Evolutionary conservation across 2,113 vertebrate genomes (phyloP).

Genomic region (Microtus pennsylvanicus): DNA sequence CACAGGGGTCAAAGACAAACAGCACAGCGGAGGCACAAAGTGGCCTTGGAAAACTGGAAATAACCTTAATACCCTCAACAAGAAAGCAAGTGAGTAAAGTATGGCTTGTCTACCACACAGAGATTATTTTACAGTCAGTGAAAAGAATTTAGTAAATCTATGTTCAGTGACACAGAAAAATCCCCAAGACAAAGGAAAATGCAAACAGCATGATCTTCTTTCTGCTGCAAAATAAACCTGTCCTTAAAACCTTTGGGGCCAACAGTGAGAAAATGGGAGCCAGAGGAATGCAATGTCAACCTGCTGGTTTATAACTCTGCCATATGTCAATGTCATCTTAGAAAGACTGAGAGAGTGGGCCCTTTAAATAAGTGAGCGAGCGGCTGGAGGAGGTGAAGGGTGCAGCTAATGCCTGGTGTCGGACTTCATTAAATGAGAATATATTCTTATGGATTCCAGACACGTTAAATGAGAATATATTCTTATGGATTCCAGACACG

Average conservation of each 20-base stretch:
- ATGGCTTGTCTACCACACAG: not conserved
- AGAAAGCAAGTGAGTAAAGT: constrained; percentile 14
- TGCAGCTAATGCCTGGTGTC: not conserved
- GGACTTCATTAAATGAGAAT: not conserved
- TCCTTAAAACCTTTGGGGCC: constrained; percentile 21
- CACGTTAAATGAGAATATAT: not conserved
- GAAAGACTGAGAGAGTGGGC: not conserved
- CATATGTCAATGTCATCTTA: not conserved
- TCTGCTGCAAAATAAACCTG: constrained; percentile 9
- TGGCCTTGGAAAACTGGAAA: not conserved
- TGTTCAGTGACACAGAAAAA: not conserved
- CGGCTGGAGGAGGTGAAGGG: not conserved
- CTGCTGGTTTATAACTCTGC: not conserved
- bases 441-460: constrained; percentile 6
- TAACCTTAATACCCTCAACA: not conserved
- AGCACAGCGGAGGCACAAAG: not conserved
- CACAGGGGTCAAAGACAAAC: constrained; percentile 13
- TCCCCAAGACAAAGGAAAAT: constrained; percentile 23
- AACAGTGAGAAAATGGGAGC: not conserved
- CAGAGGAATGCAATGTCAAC: not conserved
- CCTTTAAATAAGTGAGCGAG: not conserved
- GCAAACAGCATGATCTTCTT: not conserved
- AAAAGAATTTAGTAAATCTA: constrained; percentile 25
- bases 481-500: not conserved
- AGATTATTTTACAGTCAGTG: not conserved